These are phyloP conservation scores for Brachynemurus nebulosus DNA, from an alignment of 2,888 invertebrate species.

Conservation along the genomic window DNA sequence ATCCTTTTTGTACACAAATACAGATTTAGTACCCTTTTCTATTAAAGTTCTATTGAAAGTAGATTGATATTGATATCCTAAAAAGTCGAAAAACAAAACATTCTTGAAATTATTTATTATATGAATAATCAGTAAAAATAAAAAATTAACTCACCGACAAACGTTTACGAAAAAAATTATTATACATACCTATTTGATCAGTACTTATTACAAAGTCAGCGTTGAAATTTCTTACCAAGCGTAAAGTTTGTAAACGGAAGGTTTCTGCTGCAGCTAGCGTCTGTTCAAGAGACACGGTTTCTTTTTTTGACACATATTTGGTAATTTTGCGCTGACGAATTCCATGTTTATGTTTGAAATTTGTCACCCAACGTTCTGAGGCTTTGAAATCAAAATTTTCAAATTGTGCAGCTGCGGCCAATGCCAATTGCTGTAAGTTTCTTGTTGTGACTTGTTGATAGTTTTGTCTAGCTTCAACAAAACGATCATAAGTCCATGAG, in stretches of 20 bases:
- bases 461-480: conserved; percentile 15
- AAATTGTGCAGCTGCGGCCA: conserved; percentile 16
- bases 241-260: background rate
- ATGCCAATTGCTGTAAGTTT: conserved; percentile 17
- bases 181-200: background rate
- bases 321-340: conserved; percentile 9
- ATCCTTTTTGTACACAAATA: background rate
- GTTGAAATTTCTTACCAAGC: background rate
- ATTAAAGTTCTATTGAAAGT: conserved; percentile 1
- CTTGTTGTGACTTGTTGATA: conserved; percentile 15
- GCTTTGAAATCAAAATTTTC: conserved; percentile 9
- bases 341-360: conserved; percentile 13
- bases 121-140: conserved; percentile 1
- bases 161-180: background rate
- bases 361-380: conserved; percentile 13
- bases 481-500: conserved; percentile 17
- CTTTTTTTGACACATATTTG: background rate
- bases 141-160: background rate
- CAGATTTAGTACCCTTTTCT: background rate
- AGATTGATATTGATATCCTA: conserved; percentile 4
- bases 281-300: background rate
- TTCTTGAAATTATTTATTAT: background rate
- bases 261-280: background rate
- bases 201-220: background rate
- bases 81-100: no score